phyloP scores from a whole-genome alignment of 1,140 invertebrate genomes.

The Lucilia sericata region DNA sequence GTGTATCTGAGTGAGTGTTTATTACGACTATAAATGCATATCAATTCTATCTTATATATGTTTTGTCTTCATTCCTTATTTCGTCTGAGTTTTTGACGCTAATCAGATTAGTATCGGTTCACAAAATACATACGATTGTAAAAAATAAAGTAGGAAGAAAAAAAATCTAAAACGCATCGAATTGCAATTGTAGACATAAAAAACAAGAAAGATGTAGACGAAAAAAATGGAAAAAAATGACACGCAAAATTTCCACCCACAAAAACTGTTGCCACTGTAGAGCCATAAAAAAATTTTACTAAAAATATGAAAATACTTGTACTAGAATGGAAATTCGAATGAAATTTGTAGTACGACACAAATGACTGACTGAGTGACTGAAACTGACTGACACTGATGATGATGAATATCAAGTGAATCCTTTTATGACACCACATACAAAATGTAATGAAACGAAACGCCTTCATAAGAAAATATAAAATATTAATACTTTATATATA shows the following conservation, averaged over 20 bases:
- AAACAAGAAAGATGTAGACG: conserved; percentile 29
- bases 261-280: conserved; percentile 33
- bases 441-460: neutral
- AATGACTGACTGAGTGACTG: conserved; percentile 30
- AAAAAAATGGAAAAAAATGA: neutral
- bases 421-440: conserved; percentile 63
- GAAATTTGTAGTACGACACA: conserved; percentile 25
- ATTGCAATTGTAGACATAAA: conserved; percentile 54
- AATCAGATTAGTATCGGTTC: conserved; percentile 67
- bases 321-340: conserved; percentile 18
- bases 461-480: neutral
- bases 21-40: conserved; percentile 48
- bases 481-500: too few species aligned
- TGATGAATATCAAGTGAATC: conserved; percentile 68
- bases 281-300: neutral
- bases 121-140: conserved; percentile 45
- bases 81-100: conserved; percentile 60
- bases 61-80: neutral
- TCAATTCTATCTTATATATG: conserved; percentile 23
- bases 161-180: conserved; percentile 55
- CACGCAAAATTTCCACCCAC: conserved; percentile 28
- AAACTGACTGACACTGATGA: conserved; percentile 65
- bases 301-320: neutral
- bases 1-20: conserved; percentile 50
- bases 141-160: neutral